Base-by-base conservation (phyloP, 2,888 invertebrate genomes). In the Melieria omissa region DNA sequence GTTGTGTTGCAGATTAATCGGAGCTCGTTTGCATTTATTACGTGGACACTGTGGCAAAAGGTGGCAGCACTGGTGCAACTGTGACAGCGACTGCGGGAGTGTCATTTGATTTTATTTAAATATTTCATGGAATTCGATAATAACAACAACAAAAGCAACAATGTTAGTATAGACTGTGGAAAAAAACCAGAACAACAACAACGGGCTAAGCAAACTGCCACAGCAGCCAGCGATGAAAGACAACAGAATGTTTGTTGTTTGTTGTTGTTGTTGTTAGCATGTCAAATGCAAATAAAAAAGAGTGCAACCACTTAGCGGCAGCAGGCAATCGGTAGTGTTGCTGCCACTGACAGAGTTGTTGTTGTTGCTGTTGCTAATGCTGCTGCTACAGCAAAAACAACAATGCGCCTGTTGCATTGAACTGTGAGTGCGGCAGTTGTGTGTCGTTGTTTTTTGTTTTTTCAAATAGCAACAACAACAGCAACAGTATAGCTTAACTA, bases 381-480 rank as follows among this genome's bases (percentile, higher is more conserved):
- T 78, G 74, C 74, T 76, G 75, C 75, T n/a, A n/a, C 4, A 12
- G 54, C n/a, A 54, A 54, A 54, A 5, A 12, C 16, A 12, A 5
- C 7, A 12, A 54, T 5, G n/a, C 4, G 16, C 4, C 14, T 14
- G 16, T 5, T 54, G 6, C 16, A 6, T 14, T 12, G n/a, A 10
- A 9, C 54, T 12, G 7, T 54, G n/a, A 54, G 16, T 5, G n/a
- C 3, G 16, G 54, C 54, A 54, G 12, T n/a, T 54, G 29, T 29
- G 29, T 2, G 29, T 12, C n/a, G 54, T 54, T n/a, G n/a, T 54
- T 54, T 16, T 54, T 9, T 0, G 3, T 7, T 54, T 5, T 10
- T 54, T 54, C 7, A 7, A 8, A 54, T 10, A 54, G 7, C 8
- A 14, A 5, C n/a, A 54, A 9, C n/a, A 6, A 7, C n/a, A n/a